Percentiles rank a stretch among this genome's conserved stretches.
These are phyloP conservation scores for Berghia stephanieae DNA, from an alignment of 1,140 invertebrate genomes.

Conservation along the genomic window DNA sequence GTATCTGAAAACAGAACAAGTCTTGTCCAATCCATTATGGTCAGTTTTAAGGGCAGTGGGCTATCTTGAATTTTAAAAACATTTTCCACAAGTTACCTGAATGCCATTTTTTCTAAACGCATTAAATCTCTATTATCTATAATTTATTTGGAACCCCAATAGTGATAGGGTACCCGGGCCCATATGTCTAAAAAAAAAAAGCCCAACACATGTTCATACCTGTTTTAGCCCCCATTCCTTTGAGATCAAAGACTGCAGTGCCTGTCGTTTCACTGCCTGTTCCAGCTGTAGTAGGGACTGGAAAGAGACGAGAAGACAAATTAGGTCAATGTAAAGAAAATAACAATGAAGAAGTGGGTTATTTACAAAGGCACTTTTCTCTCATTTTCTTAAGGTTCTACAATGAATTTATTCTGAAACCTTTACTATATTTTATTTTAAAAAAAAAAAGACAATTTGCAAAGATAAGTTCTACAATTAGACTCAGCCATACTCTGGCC, in stretches of 20 bases:
- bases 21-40: too few relatives aligned
- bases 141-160: too few relatives aligned
- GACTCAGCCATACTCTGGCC: not conserved
- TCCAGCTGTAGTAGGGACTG: conserved; percentile 88
- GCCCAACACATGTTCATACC: conserved; percentile 65
- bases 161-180: too few relatives aligned
- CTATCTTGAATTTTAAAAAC: too few relatives aligned
- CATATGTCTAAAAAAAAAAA: not conserved
- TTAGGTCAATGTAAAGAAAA: not conserved
- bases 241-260: conserved; percentile 87
- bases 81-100: too few relatives aligned
- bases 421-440: not conserved
- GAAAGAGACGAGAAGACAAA: conserved; percentile 43
- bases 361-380: not conserved
- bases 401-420: not conserved
- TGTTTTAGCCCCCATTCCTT: conserved; percentile 85
- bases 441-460: not conserved
- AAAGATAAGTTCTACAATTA: not conserved
- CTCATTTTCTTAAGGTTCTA: not conserved
- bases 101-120: too few relatives aligned
- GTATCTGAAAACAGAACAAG: too few relatives aligned
- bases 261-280: conserved; percentile 94
- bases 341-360: not conserved
- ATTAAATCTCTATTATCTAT: too few relatives aligned
- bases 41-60: too few relatives aligned